phyloP scores from a whole-genome alignment of 2,113 vertebrate genomes.

The Casuarius casuarius region DNA sequence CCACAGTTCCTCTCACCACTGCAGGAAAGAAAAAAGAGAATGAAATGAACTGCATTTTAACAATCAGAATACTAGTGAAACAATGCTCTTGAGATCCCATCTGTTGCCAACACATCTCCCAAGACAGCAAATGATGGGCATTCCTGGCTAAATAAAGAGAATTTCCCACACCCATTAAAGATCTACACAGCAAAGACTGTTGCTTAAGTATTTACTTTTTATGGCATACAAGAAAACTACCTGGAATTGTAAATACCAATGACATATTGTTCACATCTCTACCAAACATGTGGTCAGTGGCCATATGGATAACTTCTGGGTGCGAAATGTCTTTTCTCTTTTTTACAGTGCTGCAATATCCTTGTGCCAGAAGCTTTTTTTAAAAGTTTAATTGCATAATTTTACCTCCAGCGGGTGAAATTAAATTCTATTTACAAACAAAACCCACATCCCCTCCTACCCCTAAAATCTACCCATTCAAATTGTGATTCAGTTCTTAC shows the following conservation, averaged over 20 bases:
- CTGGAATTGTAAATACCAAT: slow-evolving; percentile 72
- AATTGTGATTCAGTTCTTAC: not conserved
- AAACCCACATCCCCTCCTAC: not conserved
- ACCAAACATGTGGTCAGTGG: slow-evolving; percentile 70
- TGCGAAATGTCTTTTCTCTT: slow-evolving; percentile 68
- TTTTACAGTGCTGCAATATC: slow-evolving; percentile 60
- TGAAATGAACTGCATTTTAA: slow-evolving; percentile 61
- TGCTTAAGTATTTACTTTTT: slow-evolving; percentile 68
- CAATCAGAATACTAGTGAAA: slow-evolving; percentile 59
- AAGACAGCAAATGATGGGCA: slow-evolving; percentile 72
- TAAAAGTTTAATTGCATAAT: slow-evolving; percentile 56
- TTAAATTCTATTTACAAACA: slow-evolving; percentile 63
- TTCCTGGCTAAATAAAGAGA: slow-evolving; percentile 72
- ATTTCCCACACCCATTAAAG: slow-evolving; percentile 73
- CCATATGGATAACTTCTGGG: slow-evolving; percentile 72
- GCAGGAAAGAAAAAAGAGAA: slow-evolving; percentile 32
- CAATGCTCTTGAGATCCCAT: slow-evolving; percentile 71
- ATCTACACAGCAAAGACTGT: slow-evolving; percentile 63
- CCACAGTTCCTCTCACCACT: slow-evolving; percentile 31
- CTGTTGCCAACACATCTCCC: slow-evolving; percentile 71
- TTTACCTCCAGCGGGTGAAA: slow-evolving; percentile 12
- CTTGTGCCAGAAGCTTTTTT: slow-evolving; percentile 60
- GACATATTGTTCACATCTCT: slow-evolving; percentile 72
- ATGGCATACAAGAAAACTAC: slow-evolving; percentile 72
- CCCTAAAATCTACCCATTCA: not conserved